Base-by-base conservation (phyloP, 2,797 vertebrate species). In the Macrochelys suwanniensis region DNA sequence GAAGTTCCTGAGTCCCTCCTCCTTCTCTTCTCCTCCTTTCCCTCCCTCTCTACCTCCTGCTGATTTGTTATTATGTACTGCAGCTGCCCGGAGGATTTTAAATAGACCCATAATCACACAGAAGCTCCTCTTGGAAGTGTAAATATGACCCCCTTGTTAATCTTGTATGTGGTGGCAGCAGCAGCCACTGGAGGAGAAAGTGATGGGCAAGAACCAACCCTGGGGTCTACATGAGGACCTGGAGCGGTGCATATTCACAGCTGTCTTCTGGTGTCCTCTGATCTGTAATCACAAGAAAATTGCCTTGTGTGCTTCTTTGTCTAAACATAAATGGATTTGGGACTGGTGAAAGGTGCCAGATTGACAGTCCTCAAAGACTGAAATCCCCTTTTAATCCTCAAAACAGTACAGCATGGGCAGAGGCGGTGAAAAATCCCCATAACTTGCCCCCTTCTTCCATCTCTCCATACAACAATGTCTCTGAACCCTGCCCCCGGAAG, bases 131-230 rank as follows among this genome's bases (percentile, higher is more conserved):
- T 98, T 98, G 97, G 98, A 98, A 98, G 97, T 97, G 98, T 98
- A 98, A 98, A 98, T 98, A 98, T 98, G 98, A 97, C 96, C 97
- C 97, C 96, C 97, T 98, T 97, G 97, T 97, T 98, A 97, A 98
- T 98, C 97, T 98, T 68, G 89, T 81, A 31, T 94, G 90, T 97
- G 97, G 96, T 12, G 59, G 97, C 93, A 95, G 88, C 90, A 91
- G 85, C 91, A 93, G 96, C 97, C 98, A 97, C 97, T 98, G 98
- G 97, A 94, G 93, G 97, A 97, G 95, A 51, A 91, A 96, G 93
- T 85, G 45, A 84, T 90, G 96, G 97, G 89, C 91, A 80, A 91
- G 93, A 90, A 21, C 84, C 90, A 95, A 85, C 90, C 88, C 83
- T 33, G 81, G 82, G 86, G 88, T 96, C 89, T 96, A 74, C 65